Evolutionary conservation across 2,113 vertebrate species (phyloP).

Genomic region (Empidonax alnorum): DNA sequence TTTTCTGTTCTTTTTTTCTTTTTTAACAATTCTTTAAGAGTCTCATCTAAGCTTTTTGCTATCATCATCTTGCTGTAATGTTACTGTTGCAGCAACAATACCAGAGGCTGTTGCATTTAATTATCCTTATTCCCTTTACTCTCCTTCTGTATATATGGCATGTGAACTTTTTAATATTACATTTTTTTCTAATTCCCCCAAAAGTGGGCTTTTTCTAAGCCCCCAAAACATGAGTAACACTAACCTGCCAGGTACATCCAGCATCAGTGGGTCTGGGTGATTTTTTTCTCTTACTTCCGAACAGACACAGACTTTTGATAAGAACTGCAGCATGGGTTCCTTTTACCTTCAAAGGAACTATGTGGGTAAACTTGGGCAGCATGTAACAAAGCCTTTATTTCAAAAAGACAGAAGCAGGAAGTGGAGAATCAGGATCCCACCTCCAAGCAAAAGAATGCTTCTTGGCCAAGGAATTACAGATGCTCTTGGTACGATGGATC

Average conservation of each 20-base stretch:
- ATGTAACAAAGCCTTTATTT: neutral
- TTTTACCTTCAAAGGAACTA: neutral
- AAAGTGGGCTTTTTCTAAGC: too few relatives aligned
- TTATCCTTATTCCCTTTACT: neutral
- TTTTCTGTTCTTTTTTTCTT: neutral
- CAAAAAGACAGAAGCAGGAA: conserved; percentile 9
- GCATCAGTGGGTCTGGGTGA: neutral
- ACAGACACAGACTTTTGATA: neutral
- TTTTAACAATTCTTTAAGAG: neutral
- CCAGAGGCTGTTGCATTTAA: neutral
- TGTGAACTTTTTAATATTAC: neutral
- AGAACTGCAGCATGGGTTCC: neutral
- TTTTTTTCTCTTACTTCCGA: neutral
- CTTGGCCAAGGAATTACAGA: neutral
- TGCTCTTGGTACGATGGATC: neutral
- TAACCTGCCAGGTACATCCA: neutral
- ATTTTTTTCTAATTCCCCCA: neutral
- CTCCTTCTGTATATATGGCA: neutral
- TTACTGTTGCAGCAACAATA: neutral
- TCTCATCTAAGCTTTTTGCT: neutral
- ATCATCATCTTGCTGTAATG: neutral
- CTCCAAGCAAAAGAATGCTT: neutral
- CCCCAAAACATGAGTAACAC: neutral
- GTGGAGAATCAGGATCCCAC: neutral
- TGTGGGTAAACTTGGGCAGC: neutral